Evolutionary conservation across 2,888 invertebrate genomes (phyloP), one percentile per base, ranked within the genome.

Genomic region (Noctua janthina): DNA sequence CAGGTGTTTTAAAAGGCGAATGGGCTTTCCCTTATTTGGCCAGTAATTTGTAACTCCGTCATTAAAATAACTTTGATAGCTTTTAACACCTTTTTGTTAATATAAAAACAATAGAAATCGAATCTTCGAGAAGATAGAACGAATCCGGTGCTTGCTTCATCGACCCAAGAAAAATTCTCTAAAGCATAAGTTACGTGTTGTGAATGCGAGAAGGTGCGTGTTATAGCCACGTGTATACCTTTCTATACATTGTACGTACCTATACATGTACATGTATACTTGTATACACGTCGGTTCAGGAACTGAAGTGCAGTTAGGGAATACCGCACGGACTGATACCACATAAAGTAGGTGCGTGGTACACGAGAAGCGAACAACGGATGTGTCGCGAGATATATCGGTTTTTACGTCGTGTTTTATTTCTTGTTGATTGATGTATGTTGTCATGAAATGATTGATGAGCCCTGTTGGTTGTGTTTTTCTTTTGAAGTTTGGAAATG

Each of bases 301-400:
- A 94, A 92, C 95, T 96, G 94, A 96, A 96, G 96, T 96, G 96
- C 96, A 96, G 96, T 97, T 96, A 95, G 96, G 96, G 96, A 97
- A 96, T 97, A 96, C 96, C 95, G 95, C 95, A 96, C 95, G 95
- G 95, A 94, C 96, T 96, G 96, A 97, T 96, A 96, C 94, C 94
- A 93, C 94, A 95, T 96, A 96, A 96, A 96, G 94, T 94, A 95
- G 93, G 90, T 90, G 91, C 90, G 82, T 82, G 91, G 82, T 80
- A 80, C 86, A 93, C 91, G 91, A 79, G 94, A 89, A 86, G 71
- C 79, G 43, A 74, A 43, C 74, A 54, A 20, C 64, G 75, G 91
- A 92, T 88, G 76, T 78, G 84, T 92, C 90, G 76, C 76, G 82
- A 89, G 91, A 93, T 89, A 78, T 62, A 84, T 87, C 84, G 75